phyloP scores from a whole-genome alignment of 2,888 invertebrate species.

The Scaeva pyrastri region DNA sequence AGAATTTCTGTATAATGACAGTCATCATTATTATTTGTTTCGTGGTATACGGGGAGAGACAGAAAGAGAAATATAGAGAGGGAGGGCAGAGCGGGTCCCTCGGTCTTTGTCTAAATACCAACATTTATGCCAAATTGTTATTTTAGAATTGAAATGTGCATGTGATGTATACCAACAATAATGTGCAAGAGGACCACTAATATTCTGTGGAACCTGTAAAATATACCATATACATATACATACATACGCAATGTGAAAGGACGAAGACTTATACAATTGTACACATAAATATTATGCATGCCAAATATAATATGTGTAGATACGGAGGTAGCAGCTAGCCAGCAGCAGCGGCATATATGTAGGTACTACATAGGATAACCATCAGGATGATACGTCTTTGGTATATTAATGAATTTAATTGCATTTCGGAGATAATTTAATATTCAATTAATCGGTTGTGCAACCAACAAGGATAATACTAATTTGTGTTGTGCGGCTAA shows the following conservation, averaged over 20 bases:
- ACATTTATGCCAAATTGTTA: constrained; percentile 14
- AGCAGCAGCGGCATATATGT: not conserved
- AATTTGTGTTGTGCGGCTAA: constrained; percentile 70
- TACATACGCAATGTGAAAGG: not conserved
- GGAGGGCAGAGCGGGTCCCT: not conserved
- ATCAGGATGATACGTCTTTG: constrained; percentile 48
- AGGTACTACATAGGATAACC: constrained; percentile 5
- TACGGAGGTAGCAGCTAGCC: too few species aligned
- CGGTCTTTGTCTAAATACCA: not conserved
- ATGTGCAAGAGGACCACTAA: constrained; percentile 23
- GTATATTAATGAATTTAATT: constrained; percentile 72
- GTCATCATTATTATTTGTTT: constrained; percentile 49
- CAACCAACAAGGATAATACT: constrained; percentile 71
- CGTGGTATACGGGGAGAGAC: constrained; percentile 6
- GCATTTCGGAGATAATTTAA: constrained; percentile 66
- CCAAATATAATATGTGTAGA: not conserved
- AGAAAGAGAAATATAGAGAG: too few species aligned
- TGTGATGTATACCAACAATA: constrained; percentile 3
- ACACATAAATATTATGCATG: not conserved
- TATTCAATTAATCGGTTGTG: constrained; percentile 75
- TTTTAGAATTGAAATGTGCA: constrained; percentile 27
- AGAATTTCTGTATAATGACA: constrained; percentile 61
- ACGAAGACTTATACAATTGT: not conserved
- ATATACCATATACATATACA: too few species aligned
- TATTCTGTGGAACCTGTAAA: not conserved